Base-by-base conservation (phyloP, 2,888 invertebrate genomes). In the Temnothorax unifasciatus region DNA sequence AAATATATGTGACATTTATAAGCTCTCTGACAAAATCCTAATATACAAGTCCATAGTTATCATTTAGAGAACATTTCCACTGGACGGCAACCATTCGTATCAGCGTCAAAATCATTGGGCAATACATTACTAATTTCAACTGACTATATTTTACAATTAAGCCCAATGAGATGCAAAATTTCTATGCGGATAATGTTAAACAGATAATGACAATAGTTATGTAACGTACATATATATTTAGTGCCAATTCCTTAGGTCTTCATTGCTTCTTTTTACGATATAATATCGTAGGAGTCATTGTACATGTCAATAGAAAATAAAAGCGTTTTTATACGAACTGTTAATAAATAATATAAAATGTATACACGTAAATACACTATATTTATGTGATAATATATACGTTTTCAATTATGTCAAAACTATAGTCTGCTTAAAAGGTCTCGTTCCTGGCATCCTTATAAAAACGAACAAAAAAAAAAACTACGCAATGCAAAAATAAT, bases 61-160 rank as follows among this genome's bases (percentile, higher is more conserved):
- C 21, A 47, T 52, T 41, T 54, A 52, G 50, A 71, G 54, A 75
- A 79, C 21, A 68, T 83, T 34, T 82, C 61, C 77, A 77, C 44
- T 89, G 88, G 89, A 88, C 88, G 88, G 88, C 87, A 87, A 85
- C 84, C 85, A 68, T 89, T 82, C 52, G 63, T 59, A 63, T 76
- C 83, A 74, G 29, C 59, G 47, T 61, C 54, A 18, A 59, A 77
- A 59, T 8, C 34, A 57, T 71, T 57, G 68, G 63, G 73, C 57
- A 18, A 11, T 47, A 52, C 25, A 68, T 25, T 81, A 44, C 13
- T 34, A 18, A 61, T 18, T 57, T 81, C 59, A 68, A 41, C 18
- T 25, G 15, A 29, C 47, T 81, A 18, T 59, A 57, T 59, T 25
- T 73, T 47, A 68, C 29, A 66, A 25, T 6, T n/a, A 47, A 18